phyloP scores from a whole-genome alignment of 2,797 vertebrate genomes.

The Lycodopsis pacificus region DNA sequence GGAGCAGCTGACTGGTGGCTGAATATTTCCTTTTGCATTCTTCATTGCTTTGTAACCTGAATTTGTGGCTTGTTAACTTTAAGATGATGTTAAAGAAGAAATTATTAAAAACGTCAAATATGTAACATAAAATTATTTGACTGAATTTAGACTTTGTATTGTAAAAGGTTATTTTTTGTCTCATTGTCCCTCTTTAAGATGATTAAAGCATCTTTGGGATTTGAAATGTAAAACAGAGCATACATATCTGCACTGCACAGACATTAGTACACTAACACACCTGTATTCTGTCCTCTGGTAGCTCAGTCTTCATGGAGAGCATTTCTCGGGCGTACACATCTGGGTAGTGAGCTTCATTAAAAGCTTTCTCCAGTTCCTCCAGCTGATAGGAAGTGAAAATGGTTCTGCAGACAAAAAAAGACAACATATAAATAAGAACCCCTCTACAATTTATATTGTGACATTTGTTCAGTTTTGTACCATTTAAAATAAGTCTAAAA shows the following conservation, averaged over 20 bases:
- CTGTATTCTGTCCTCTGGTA: constrained; percentile 99
- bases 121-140: not conserved
- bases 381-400: constrained; percentile 99
- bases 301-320: constrained; percentile 98
- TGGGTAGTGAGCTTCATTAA: constrained; percentile 98
- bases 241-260: constrained; percentile 12
- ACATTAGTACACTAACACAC: constrained; percentile 67
- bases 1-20: constrained; percentile 15
- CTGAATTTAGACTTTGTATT: not conserved
- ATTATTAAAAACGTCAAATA: too few species aligned
- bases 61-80: not conserved
- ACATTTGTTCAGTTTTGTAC: not conserved
- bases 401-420: constrained; percentile 84
- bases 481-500: not conserved
- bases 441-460: not conserved
- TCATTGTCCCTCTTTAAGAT: not conserved
- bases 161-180: not conserved
- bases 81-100: too few species aligned
- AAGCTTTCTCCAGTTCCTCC: constrained; percentile 97
- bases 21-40: not conserved
- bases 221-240: not conserved
- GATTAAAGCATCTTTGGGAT: not conserved
- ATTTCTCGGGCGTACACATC: constrained; percentile 98
- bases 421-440: not conserved
- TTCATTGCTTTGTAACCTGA: not conserved